Evolutionary conservation across 2,888 invertebrate genomes (phyloP).

Genomic region (Eledone cirrhosa): DNA sequence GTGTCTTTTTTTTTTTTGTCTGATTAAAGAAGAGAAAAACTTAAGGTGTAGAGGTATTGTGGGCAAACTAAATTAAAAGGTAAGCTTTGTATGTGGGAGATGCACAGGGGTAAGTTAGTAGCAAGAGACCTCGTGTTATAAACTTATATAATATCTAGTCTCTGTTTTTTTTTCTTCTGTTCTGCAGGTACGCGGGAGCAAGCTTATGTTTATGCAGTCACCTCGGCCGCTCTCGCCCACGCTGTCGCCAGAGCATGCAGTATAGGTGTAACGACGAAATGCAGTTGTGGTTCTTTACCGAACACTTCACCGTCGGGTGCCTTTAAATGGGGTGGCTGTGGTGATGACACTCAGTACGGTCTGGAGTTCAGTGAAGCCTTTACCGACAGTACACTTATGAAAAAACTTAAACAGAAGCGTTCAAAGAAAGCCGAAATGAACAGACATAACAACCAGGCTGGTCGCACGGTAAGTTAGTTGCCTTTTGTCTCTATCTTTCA

Average conservation of each 20-base stretch:
- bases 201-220: conserved; percentile 84
- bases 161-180: neutral
- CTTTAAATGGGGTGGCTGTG: conserved; percentile 89
- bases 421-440: conserved; percentile 74
- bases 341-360: conserved; percentile 74
- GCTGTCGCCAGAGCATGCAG: conserved; percentile 82
- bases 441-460: conserved; percentile 81
- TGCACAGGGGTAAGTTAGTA: too few species aligned
- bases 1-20: too few species aligned
- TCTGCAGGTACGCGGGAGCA: conserved; percentile 82
- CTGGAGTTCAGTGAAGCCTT: conserved; percentile 64
- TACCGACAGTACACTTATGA: conserved; percentile 48
- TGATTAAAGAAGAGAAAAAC: too few species aligned
- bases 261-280: conserved; percentile 78
- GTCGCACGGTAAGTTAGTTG: conserved; percentile 74
- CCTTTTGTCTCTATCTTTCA: neutral
- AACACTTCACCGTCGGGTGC: conserved; percentile 76
- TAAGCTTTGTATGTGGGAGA: too few species aligned
- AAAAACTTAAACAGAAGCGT: conserved; percentile 44
- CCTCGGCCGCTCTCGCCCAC: conserved; percentile 81
- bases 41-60: too few species aligned
- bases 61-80: too few species aligned
- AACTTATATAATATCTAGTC: too few species aligned
- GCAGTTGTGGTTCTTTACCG: conserved; percentile 81
- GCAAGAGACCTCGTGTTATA: too few species aligned